Conservation (phyloP, 2,797 vertebrate genomes). For the Crypturellus tataupa region DNA sequence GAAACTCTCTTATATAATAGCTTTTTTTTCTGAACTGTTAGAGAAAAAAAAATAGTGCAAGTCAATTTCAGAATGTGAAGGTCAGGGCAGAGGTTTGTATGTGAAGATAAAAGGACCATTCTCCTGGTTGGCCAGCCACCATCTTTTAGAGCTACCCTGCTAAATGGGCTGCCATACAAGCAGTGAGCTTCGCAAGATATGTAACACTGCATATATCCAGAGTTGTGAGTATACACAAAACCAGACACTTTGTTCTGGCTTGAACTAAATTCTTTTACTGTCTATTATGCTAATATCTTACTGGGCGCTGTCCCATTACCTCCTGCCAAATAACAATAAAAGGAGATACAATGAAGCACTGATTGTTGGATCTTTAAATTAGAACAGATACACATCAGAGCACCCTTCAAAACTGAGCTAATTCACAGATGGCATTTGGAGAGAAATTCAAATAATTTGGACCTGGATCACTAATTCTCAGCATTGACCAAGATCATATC, state of each 20-base stretch:
- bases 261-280: not conserved
- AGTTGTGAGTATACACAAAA: rapidly evolving
- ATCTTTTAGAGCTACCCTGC: not conserved
- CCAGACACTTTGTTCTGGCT: not conserved
- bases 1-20: not conserved
- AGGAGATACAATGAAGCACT: not conserved
- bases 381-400: not conserved
- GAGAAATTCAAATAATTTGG: not conserved
- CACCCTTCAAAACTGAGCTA: not conserved
- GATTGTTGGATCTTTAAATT: not conserved
- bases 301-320: not conserved
- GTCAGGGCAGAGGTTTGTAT: not conserved
- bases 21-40: not conserved
- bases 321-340: not conserved
- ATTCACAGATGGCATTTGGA: not conserved
- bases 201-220: not conserved
- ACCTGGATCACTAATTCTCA: not conserved
- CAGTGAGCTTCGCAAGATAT: not conserved
- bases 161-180: not conserved
- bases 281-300: not conserved
- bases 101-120: not conserved
- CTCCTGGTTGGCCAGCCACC: not conserved
- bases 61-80: not conserved
- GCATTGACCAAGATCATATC: not conserved
- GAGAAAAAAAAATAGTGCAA: not conserved